A percentile compares a stretch with the other conserved stretches of the same genome.
Conservation (phyloP, 2,797 vertebrate genomes). For the Schizopygopsis malacanthus region DNA sequence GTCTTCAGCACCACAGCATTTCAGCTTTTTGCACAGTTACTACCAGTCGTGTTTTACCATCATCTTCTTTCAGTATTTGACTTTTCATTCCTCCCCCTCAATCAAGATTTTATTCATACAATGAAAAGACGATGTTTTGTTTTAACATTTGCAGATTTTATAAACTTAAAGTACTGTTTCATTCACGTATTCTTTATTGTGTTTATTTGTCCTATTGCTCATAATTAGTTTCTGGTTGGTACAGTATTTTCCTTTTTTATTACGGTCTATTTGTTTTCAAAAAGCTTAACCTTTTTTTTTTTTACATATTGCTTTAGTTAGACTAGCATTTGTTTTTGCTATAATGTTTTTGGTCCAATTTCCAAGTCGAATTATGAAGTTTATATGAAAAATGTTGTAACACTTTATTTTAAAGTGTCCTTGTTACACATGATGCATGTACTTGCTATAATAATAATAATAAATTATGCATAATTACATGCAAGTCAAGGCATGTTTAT, state of each 20-base stretch:
- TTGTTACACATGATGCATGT: too few relatives aligned
- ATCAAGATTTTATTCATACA: background rate
- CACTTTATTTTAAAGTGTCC: too few relatives aligned
- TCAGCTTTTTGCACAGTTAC: constrained; percentile 10
- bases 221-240: background rate
- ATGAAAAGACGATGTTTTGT: background rate
- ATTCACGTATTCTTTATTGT: background rate
- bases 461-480: too few relatives aligned
- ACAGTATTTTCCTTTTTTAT: too few relatives aligned
- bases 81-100: background rate
- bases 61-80: background rate
- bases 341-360: background rate
- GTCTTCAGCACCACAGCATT: background rate
- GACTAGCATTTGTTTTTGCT: background rate
- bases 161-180: too few relatives aligned
- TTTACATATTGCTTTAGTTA: too few relatives aligned
- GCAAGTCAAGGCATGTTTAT: too few relatives aligned
- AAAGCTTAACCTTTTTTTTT: too few relatives aligned
- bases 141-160: background rate
- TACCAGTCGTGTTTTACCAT: background rate
- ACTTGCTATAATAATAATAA: too few relatives aligned
- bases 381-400: too few relatives aligned
- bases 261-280: too few relatives aligned
- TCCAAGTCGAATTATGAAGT: background rate
- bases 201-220: background rate